These are phyloP conservation scores for Macrosteles quadrilineatus DNA, from an alignment of 1,140 invertebrate species.

Conservation along the genomic window DNA sequence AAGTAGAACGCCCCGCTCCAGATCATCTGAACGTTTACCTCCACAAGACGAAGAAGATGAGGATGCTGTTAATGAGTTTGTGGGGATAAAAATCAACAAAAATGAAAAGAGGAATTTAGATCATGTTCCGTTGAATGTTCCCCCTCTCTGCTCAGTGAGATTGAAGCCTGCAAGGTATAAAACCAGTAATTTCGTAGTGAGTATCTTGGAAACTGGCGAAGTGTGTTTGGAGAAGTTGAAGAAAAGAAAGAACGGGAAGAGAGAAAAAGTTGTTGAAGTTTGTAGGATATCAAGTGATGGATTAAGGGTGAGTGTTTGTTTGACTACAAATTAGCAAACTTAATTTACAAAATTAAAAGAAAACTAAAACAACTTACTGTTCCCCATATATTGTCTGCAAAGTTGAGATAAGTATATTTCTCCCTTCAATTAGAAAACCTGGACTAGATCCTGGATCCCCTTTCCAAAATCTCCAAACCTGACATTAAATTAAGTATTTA, in stretches of 20 bases:
- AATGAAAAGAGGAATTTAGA: constrained; percentile 26
- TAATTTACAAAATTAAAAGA: too few species aligned
- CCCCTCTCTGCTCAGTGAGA: constrained; percentile 64
- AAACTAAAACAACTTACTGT: too few species aligned
- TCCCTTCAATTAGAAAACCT: too few species aligned
- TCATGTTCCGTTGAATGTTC: constrained; percentile 27
- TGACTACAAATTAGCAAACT: too few species aligned
- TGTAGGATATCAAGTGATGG: constrained; percentile 88
- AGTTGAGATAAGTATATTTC: too few species aligned
- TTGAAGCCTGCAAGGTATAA: constrained; percentile 79
- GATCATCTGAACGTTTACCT: constrained; percentile 1
- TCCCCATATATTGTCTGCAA: too few species aligned
- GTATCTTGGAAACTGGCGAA: constrained; percentile 76
- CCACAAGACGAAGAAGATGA: constrained; percentile 5
- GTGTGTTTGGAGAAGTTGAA: constrained; percentile 86
- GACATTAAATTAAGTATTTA: too few species aligned
- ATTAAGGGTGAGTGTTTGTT: constrained; percentile 55
- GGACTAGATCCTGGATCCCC: too few species aligned
- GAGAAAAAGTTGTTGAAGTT: constrained; percentile 76
- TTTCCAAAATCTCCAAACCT: too few species aligned
- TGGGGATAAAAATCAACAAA: neutral
- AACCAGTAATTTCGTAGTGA: constrained; percentile 83
- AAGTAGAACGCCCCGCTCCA: neutral
- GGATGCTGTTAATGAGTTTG: neutral
- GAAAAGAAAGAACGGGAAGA: constrained; percentile 63